Base-by-base conservation (phyloP, 2,797 vertebrate species). In the Tangara arthus region DNA sequence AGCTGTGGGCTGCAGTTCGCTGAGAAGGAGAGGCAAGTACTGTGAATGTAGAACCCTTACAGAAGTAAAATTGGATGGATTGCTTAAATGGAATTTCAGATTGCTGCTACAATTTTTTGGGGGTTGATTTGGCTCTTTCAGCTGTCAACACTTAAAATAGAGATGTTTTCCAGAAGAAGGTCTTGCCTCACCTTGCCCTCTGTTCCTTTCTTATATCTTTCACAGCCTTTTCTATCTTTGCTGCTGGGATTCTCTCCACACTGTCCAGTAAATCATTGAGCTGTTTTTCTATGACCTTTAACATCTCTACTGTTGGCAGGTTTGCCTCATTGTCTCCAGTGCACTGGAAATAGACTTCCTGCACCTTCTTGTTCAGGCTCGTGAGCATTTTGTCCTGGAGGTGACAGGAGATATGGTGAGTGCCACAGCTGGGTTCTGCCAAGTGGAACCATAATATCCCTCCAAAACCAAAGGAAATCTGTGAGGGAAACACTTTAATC, bases 161-260 rank as follows among this genome's bases (percentile, higher is more conserved):
- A 59, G 28, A 8, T 2, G 3, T n/a, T 66, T 77, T 60, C 72
- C 24, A 79, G n/a, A 68, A 47, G 12, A 30, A 9, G 3, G 7
- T 53, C 41, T 82, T 57, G 15, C 46, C 77, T 76, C 84, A 99
- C 99, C 98, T 98, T 69, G 96, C 78, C 68, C 98, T 98, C 64
- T 96, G 96, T 95, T 99, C 98, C 44, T 98, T 99, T 89, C 98
- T 98, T 96, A 99, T 99, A 86, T 97, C 97, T 97, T 97, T 99
- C 97, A 98, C 96, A 4, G 98, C 98, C 69, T 97, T 96, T 72
- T 98, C 97, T 18, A 99, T 83, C 72, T 69, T 97, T 49, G 97
- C 97, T 19, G 91, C 88, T 5, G 99, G 98, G 46, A 99, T 97
- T 63, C 53, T 96, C 93, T 99, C 99, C 5, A 99, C 89, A 41